Base-by-base conservation (phyloP, 1,140 invertebrate species). In the Dendroctonus valens region DNA sequence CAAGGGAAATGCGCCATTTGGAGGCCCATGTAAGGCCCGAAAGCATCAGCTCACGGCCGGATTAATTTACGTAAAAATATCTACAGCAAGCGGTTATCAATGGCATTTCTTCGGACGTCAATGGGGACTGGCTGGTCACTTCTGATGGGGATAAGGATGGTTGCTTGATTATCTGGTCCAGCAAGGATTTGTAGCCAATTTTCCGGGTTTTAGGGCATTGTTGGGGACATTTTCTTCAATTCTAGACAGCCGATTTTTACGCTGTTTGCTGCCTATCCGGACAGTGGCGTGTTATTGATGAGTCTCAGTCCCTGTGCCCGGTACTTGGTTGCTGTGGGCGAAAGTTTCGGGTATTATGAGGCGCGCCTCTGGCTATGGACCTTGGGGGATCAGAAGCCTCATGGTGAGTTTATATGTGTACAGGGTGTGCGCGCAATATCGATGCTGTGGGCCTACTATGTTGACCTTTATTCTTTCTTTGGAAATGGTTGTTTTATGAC, bases 311-410 rank as follows among this genome's bases (percentile, higher is more conserved):
- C 73, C 1, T 79, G 83, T 69, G 84, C 81, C 0, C 84, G 82
- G 65, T 85, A 82, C 52, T 68, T 86, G 7, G 73, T 86, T 0
- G 83, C 82, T 0, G 62, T 86, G 54, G 80, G 79, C 4, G 75
- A 77, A 59, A 75, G 57, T 75, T 5, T 75, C 70, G 60, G 79
- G 79, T 50, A 73, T 70, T 0, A 73, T 59, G 37, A 38, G 12
- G 48, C 85, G 0, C 72, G 81, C 41, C 81, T 84, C 72, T 86
- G 85, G 83, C 73, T 83, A 8, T 86, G 84, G 84, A 82, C 81
- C 5, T 76, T 73, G 14, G 82, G 82, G 12, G 70, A 69, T 39
- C 76, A 83, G 40, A 63, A 75, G 60, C 79, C 84, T 5, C 77
- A 84, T 73, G 84, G 84, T 85, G 26, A 26, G 26, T 26, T 3